Conservation (phyloP, 1,140 invertebrate species). For the Amyelois transitella region DNA sequence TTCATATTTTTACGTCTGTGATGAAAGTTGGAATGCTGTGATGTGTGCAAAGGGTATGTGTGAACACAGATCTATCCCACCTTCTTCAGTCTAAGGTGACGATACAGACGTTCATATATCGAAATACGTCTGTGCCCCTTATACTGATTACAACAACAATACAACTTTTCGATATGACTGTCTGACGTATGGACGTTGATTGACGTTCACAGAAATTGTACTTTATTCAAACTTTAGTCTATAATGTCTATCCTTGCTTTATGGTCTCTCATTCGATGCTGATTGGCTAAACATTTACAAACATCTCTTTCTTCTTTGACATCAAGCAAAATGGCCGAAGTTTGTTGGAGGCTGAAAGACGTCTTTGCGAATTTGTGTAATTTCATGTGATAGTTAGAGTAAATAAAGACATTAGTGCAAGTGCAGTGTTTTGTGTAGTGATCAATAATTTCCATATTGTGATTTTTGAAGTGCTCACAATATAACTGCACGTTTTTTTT, state of each 20-base stretch:
- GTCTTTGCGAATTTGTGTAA: slow-evolving; percentile 47
- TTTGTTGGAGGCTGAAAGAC: slow-evolving; percentile 55
- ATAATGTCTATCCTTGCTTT: background rate
- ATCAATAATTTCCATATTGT: slow-evolving; percentile 40
- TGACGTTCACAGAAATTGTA: background rate
- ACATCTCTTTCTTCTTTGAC: slow-evolving; percentile 29
- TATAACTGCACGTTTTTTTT: slow-evolving; percentile 36
- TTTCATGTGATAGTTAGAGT: slow-evolving; percentile 38
- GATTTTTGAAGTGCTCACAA: slow-evolving; percentile 37
- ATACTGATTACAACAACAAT: too few species aligned
- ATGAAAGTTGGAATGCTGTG: too few species aligned
- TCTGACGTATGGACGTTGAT: too few species aligned
- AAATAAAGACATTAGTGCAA: slow-evolving; percentile 56
- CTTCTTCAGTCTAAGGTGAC: too few species aligned
- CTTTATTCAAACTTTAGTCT: background rate
- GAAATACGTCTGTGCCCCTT: too few species aligned
- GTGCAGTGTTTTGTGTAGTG: slow-evolving; percentile 35
- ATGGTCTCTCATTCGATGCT: background rate
- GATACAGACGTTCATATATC: too few species aligned
- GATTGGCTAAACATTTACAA: slow-evolving; percentile 13
- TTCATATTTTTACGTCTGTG: too few species aligned
- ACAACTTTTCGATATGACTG: too few species aligned
- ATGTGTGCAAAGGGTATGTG: too few species aligned
- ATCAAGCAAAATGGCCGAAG: slow-evolving; percentile 64
- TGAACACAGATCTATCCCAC: too few species aligned